phyloP scores from a whole-genome alignment of 2,113 vertebrate species.

The Raphicerus campestris region DNA sequence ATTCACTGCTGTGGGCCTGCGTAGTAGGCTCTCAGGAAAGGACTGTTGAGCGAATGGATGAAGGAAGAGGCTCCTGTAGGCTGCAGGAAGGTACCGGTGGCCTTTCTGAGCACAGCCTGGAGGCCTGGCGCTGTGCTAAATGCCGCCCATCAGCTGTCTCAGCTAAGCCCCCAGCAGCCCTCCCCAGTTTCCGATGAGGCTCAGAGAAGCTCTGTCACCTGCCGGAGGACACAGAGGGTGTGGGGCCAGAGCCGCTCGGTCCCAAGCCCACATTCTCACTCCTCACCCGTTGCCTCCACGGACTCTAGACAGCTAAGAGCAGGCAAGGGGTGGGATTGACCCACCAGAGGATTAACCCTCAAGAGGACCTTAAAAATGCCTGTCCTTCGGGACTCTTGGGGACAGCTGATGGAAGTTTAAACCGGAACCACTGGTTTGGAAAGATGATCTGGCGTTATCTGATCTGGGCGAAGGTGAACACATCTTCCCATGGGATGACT shows the following conservation, averaged over 20 bases:
- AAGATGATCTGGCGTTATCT: background rate
- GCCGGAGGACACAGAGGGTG: background rate
- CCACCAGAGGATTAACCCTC: background rate
- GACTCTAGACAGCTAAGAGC: accelerated
- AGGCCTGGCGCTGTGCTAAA: background rate
- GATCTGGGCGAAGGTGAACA: accelerated
- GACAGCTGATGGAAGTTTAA: background rate
- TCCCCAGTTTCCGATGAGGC: background rate
- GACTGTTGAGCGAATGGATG: background rate
- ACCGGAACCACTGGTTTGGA: background rate
- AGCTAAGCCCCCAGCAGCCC: background rate
- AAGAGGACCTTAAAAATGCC: background rate
- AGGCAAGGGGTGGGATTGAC: background rate
- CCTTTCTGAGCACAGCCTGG: background rate
- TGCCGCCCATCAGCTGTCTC: accelerated
- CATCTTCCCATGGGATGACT: accelerated
- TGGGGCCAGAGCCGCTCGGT: background rate
- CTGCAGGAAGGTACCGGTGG: accelerated
- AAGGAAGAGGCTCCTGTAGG: background rate
- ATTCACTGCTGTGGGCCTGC: too few relatives aligned
- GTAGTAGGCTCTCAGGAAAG: background rate
- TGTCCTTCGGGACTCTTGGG: background rate
- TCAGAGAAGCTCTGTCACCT: background rate
- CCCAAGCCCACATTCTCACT: background rate
- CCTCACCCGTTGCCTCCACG: background rate